phyloP scores from a whole-genome alignment of 30 jellyfish, hydroid and myxozoan genomes.

The Hydra vulgaris region DNA sequence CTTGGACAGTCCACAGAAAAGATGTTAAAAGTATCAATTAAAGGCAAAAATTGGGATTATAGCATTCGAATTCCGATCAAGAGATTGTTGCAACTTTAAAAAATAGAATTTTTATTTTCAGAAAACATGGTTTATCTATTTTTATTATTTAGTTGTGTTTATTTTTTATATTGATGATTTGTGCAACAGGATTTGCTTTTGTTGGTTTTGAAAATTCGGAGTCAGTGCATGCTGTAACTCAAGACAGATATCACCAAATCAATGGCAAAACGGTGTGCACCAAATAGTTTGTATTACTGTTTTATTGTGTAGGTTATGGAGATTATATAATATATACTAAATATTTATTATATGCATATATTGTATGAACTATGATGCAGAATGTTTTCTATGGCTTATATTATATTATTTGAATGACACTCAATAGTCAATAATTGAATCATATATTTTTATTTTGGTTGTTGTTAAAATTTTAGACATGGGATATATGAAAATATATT shows the following conservation, averaged over 20 bases:
- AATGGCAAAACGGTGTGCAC: constrained; percentile 45
- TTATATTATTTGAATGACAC: not conserved
- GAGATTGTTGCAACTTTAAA: not conserved
- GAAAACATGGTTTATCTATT: not conserved
- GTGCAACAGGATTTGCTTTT: constrained; percentile 35
- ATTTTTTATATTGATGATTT: constrained; percentile 1
- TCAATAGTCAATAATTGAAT: not conserved
- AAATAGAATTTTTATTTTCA: not conserved
- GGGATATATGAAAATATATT: not conserved
- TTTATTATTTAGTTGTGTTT: not conserved
- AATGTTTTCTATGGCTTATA: not conserved
- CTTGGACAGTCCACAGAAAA: too few relatives aligned
- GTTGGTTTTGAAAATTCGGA: constrained; percentile 36
- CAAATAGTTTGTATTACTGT: not conserved
- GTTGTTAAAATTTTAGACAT: not conserved
- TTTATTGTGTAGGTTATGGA: constrained; percentile 1
- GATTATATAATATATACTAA: not conserved
- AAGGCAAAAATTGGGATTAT: too few relatives aligned
- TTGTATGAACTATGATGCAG: not conserved
- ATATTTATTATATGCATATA: not conserved
- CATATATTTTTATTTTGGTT: not conserved
- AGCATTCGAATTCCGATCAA: too few relatives aligned
- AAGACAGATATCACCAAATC: constrained; percentile 39
- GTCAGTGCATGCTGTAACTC: constrained; percentile 15
- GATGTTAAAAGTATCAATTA: too few relatives aligned